phyloP scores from a whole-genome alignment of 2,113 vertebrate genomes.

The Piaya cayana region DNA sequence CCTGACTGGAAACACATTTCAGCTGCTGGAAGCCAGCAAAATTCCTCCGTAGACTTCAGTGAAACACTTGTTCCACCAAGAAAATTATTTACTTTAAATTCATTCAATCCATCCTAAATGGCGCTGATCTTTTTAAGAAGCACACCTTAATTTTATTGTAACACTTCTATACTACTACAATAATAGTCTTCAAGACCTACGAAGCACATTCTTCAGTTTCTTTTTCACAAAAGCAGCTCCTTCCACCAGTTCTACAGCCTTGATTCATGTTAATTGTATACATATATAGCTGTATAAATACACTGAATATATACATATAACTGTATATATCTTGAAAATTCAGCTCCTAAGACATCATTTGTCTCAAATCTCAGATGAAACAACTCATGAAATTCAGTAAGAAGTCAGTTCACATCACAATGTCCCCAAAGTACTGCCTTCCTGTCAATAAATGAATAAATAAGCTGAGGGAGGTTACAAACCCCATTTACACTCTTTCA shows the following conservation, averaged over 20 bases:
- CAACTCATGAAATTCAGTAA: neutral
- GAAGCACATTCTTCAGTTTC: neutral
- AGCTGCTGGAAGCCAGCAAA: neutral
- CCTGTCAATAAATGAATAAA: neutral
- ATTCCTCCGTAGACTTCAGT: neutral
- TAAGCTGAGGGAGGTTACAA: neutral
- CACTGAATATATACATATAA: too few species aligned
- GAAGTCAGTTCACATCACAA: neutral
- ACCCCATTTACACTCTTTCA: neutral
- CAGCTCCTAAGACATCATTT: neutral
- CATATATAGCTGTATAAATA: too few species aligned
- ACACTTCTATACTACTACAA: neutral
- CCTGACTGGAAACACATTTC: neutral
- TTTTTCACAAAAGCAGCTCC: neutral
- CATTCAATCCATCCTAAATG: neutral
- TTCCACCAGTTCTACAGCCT: neutral
- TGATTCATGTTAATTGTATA: neutral
- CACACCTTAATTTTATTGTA: neutral
- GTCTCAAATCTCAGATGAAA: neutral
- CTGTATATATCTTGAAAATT: neutral
- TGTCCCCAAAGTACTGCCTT: neutral
- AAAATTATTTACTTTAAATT: neutral
- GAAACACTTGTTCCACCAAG: neutral
- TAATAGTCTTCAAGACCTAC: neutral
- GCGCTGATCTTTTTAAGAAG: neutral